phyloP scores from a whole-genome alignment of 2,888 invertebrate genomes.

The Drosophila parthenogenetica region DNA sequence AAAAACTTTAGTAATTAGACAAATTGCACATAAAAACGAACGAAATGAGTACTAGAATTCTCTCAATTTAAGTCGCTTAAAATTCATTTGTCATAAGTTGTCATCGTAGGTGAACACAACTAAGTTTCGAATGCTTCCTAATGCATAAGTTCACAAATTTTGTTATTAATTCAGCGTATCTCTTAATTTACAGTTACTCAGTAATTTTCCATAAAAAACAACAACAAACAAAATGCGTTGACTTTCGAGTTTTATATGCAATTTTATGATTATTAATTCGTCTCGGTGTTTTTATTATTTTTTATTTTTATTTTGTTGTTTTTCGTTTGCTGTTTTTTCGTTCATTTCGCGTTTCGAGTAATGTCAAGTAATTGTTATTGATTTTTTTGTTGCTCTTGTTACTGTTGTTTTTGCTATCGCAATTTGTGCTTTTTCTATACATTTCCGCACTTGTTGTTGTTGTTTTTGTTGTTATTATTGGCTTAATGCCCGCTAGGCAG shows the following conservation, averaged over 20 bases:
- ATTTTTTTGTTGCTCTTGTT: constrained; percentile 65
- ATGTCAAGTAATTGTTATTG: constrained; percentile 78
- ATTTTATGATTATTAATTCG: constrained; percentile 16
- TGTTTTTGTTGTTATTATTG: constrained; percentile 21
- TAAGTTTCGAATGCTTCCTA: constrained; percentile 24
- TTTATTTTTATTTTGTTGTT: constrained; percentile 15
- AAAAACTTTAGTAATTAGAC: constrained; percentile 25
- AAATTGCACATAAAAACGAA: constrained; percentile 8
- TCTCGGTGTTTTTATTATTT: constrained; percentile 27
- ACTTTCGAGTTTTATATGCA: constrained; percentile 27
- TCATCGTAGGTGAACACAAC: constrained; percentile 14
- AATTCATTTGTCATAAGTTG: constrained; percentile 49
- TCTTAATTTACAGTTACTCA: constrained; percentile 9
- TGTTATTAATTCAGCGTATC: constrained; percentile 1
- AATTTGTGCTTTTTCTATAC: constrained; percentile 40
- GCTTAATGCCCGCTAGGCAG: constrained; percentile 61
- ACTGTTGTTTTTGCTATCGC: constrained; percentile 53
- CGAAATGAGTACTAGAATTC: constrained; percentile 13
- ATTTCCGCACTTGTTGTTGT: constrained; percentile 61
- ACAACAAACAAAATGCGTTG: constrained; percentile 35
- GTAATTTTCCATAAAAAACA: constrained; percentile 43
- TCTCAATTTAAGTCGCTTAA: constrained; percentile 5
- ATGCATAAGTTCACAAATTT: constrained; percentile 17
- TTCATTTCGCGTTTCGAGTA: constrained; percentile 46
- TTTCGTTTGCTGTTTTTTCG: constrained; percentile 14